A percentile compares a stretch with the other conserved stretches of the same genome.
phyloP scores from a whole-genome alignment of 2,797 vertebrate genomes.

The Salarias fasciatus region DNA sequence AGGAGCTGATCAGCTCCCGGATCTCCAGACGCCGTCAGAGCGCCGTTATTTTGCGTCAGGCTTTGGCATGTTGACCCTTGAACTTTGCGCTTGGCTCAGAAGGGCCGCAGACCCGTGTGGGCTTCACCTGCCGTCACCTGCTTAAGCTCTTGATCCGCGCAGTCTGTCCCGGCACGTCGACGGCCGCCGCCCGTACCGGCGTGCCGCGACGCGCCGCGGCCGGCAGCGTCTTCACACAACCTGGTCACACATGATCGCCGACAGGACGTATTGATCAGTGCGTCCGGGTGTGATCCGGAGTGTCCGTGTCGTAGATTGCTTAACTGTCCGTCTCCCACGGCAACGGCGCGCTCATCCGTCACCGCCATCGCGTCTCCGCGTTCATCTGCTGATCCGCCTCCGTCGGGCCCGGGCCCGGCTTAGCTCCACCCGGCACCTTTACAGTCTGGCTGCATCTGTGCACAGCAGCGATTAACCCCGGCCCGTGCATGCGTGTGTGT shows the following conservation, averaged over 20 bases:
- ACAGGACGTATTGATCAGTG: slow-evolving; percentile 57
- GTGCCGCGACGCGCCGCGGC: slow-evolving; percentile 14
- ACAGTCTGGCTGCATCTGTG: slow-evolving; percentile 43
- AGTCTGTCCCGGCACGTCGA: slow-evolving; percentile 36
- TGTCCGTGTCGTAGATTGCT: slow-evolving; percentile 38
- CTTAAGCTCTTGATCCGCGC: slow-evolving; percentile 56
- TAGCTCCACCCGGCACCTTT: slow-evolving; percentile 36
- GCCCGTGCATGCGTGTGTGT: too few relatives aligned
- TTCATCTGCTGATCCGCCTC: slow-evolving; percentile 49
- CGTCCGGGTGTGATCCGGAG: slow-evolving; percentile 55
- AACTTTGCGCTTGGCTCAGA: slow-evolving; percentile 8
- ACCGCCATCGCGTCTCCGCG: slow-evolving; percentile 32
- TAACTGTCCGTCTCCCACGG: slow-evolving; percentile 50
- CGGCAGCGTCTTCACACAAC: slow-evolving; percentile 31
- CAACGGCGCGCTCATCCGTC: slow-evolving; percentile 30
- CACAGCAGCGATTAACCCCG: slow-evolving; percentile 36
- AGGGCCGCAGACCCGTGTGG: neutral
- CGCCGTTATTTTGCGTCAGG: neutral
- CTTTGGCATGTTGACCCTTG: slow-evolving; percentile 19
- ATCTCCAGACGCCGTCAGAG: neutral
- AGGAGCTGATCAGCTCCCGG: too few relatives aligned
- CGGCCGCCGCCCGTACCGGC: slow-evolving; percentile 24
- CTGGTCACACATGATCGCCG: slow-evolving; percentile 62
- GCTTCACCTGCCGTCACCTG: slow-evolving; percentile 50
- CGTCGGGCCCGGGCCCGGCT: slow-evolving; percentile 29